These are phyloP conservation scores for Reinhardtius hippoglossoides DNA, from an alignment of 2,113 vertebrate genomes.

Conservation along the genomic window DNA sequence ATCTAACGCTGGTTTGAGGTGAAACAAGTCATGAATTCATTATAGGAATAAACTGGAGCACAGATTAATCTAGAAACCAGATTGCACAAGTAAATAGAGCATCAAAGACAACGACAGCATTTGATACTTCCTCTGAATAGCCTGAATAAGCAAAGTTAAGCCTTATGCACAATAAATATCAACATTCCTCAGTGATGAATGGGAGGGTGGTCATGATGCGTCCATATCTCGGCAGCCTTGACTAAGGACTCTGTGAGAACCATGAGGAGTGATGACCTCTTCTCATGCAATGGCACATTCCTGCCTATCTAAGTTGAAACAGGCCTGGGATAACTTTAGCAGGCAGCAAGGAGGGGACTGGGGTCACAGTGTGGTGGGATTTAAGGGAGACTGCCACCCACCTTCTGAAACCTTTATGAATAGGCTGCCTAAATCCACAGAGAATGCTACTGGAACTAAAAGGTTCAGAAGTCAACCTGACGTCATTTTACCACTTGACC, in stretches of 20 bases:
- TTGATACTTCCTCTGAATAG: conserved; percentile 5
- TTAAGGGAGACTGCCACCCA: conserved; percentile 42
- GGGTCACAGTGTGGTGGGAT: conserved; percentile 43
- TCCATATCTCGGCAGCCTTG: conserved; percentile 47
- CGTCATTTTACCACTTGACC: conserved; percentile 6
- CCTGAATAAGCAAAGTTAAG: conserved; percentile 20
- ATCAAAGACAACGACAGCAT: conserved; percentile 11
- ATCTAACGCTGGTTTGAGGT: background rate
- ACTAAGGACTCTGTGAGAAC: conserved; percentile 41
- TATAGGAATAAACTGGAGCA: conserved; percentile 2
- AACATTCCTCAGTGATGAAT: conserved; percentile 35
- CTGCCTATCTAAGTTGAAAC: conserved; percentile 71
- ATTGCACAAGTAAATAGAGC: background rate
- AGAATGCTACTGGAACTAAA: background rate
- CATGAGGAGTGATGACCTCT: conserved; percentile 67
- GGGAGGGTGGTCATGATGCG: background rate
- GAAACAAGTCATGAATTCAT: background rate
- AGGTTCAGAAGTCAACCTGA: conserved; percentile 31
- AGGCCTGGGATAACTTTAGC: conserved; percentile 68
- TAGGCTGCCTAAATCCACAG: conserved; percentile 1
- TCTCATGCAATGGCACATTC: conserved; percentile 76
- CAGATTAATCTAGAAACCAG: conserved; percentile 20
- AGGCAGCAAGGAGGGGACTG: conserved; percentile 25
- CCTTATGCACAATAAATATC: conserved; percentile 28
- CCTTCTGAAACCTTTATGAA: conserved; percentile 13